Base-by-base conservation (phyloP, 2,113 vertebrate species). In the Psilopsiagon aurifrons region DNA sequence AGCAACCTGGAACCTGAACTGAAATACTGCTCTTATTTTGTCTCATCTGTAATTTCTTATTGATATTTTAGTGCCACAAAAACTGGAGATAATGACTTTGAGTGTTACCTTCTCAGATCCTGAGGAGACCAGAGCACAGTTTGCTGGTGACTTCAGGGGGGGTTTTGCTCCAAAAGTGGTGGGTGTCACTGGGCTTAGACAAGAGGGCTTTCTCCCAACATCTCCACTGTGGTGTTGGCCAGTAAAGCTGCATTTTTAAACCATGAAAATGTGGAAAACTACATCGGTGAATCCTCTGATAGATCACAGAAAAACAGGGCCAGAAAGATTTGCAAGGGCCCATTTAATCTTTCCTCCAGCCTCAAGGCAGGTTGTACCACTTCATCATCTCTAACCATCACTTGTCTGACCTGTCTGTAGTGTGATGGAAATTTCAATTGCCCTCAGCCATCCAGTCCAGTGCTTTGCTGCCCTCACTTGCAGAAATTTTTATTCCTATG, bases 281-380 rank as follows among this genome's bases (percentile, higher is more conserved):
- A 31, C n/a, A 92, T 46, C 64, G 92, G 41, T 12, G 29, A 91
- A 67, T 86, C 29, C 51, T 83, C 49, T 84, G 88, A 71, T 88
- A 92, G 82, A 91, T 94, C 69, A 64, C 35, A 75, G 77, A 39
- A 75, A 83, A 92, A 69, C 41, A 37, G 27, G 64, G n/a, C 28
- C 90, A 62, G 91, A 86, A 94, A 68, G 41, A 93, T 69, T 86
- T 71, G 54, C 55, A 57, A 46, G 29, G 46, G 54, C 60, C 93
- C 43, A 33, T 89, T 97, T 91, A 95, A 86, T 86, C 86, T 96
- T 86, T 91, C 54, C 39, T 89, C 29, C 80, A 75, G 77, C 83
- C 66, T 94, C 69, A 82, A 92, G 95, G 91, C 64, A 91, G 28
- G 43, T 81, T 95, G 76, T 71, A 90, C 27, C 27, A 47, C 55